Base-by-base conservation (phyloP, 2,888 invertebrate genomes). In the Ypsolopha scabrella region DNA sequence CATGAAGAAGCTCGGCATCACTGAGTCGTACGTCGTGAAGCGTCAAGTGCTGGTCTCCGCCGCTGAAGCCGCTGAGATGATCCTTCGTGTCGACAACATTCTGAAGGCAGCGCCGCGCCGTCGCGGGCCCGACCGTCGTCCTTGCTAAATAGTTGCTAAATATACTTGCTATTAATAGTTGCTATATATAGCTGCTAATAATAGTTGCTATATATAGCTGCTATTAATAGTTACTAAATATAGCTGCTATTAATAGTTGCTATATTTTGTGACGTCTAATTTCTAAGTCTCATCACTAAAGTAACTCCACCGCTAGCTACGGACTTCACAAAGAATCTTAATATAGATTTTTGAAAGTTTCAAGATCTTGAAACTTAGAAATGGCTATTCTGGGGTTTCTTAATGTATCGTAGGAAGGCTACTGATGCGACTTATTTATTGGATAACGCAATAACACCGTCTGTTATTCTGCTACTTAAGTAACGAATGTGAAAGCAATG, bases 11-110 rank as follows among this genome's bases (percentile, higher is more conserved):
- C 83, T 98, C 55, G 99, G 98, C 46, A 93, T 99, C 62, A 97
- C 97, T 0, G 99, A 99, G 85, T 98, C 99, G 0, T 98, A 93
- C 86, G 95, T 95, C 36, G 99, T 99, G 7, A 99, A 99, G 80
- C 90, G 96, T 37, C 98, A 99, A 79, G 97, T 99, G 48, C 83
- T 99, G 51, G 70, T 97, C 55, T 97, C 98, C 7, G 99, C 98
- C 0, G 86, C 96, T 0, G 99, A 99, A 80, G 99, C 99, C 0
- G 98, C 99, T 0, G 99, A 99, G 86, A 97, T 99, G 95, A 99
- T 99, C 64, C 88, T 99, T 14, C 92, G 99, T 52, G 99, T 99
- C 0, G 99, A 99, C 80, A 93, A 97, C 80, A 99, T 99, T 60
- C 93, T 99, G 56, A 95, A 93, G 76, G 90, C 97, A 8, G 96